These are phyloP conservation scores for Drosophila quadrilineata DNA, from an alignment of 1,140 invertebrate genomes.

Conservation along the genomic window DNA sequence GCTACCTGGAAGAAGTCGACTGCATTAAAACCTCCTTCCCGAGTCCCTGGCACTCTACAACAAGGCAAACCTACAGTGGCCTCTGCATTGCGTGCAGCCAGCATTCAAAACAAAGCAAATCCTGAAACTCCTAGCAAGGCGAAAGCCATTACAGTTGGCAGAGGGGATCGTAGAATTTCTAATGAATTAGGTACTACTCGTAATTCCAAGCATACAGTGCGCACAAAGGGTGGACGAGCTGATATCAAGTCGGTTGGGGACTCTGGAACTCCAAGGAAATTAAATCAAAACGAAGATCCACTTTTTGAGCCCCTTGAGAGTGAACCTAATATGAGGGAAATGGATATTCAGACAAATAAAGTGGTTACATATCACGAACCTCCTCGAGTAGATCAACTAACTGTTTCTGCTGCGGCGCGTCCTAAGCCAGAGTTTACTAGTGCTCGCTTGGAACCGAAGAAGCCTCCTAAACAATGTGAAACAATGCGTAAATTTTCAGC, in stretches of 20 bases:
- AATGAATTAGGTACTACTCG: not conserved
- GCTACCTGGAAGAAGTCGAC: constrained; percentile 27
- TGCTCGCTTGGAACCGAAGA: constrained; percentile 23
- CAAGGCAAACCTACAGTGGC: constrained; percentile 55
- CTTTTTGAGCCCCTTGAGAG: too few relatives aligned
- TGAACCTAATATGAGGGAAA: too few relatives aligned
- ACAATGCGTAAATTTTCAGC: constrained; percentile 47
- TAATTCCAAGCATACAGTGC: too few relatives aligned
- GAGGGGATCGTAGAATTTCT: not conserved
- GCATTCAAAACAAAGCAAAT: constrained; percentile 22
- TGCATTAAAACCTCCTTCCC: not conserved
- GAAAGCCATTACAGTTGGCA: not conserved
- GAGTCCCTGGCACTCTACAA: not conserved
- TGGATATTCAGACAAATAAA: constrained; percentile 68
- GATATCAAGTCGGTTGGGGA: too few relatives aligned
- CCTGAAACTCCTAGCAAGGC: not conserved
- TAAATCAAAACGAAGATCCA: too few relatives aligned
- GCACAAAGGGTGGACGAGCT: too few relatives aligned
- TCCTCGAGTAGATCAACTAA: constrained; percentile 55
- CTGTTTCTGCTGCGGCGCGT: constrained; percentile 38
- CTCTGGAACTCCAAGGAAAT: too few relatives aligned
- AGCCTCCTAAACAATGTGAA: constrained; percentile 22
- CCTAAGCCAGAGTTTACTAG: constrained; percentile 39
- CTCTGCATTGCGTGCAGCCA: constrained; percentile 49
- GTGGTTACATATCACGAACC: constrained; percentile 55